Evolutionary conservation across 64 coral and sea anemone species (phyloP).

Genomic region (Trachythela sp.): DNA sequence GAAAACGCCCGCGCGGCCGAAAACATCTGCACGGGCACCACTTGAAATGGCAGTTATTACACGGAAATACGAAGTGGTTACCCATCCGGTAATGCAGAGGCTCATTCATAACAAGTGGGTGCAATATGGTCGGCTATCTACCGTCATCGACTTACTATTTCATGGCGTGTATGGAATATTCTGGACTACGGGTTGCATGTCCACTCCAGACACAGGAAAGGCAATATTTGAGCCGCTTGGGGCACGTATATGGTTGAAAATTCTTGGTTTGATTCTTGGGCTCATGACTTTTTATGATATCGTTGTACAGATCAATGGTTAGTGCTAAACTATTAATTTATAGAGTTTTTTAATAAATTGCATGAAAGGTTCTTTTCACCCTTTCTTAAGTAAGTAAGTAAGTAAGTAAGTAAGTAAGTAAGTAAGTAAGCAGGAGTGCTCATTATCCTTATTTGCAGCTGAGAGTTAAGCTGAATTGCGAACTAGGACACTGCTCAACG

Average conservation of each 20-base stretch:
- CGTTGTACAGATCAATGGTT: neutral
- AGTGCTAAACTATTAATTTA: neutral
- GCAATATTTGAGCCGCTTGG: neutral
- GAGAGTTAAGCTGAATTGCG: too few species aligned
- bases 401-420: too few species aligned
- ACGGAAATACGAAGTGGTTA: neutral
- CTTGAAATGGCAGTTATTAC: conserved; percentile 2
- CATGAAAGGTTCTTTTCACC: too few species aligned
- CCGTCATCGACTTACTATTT: neutral
- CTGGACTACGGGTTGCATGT: neutral
- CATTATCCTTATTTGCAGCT: too few species aligned
- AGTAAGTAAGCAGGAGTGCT: too few species aligned
- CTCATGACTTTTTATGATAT: neutral
- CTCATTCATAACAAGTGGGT: conserved; percentile 1
- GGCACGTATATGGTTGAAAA: neutral
- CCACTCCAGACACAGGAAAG: neutral
- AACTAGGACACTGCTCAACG: too few species aligned
- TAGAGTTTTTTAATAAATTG: neutral
- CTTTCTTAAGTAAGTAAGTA: too few species aligned
- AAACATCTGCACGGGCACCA: neutral
- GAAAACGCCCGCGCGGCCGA: neutral
- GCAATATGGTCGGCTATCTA: neutral
- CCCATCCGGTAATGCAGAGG: conserved; percentile 2
- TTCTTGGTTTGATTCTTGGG: neutral
- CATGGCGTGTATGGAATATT: neutral